Evolutionary conservation across 2,113 vertebrate species (phyloP).

Genomic region (Hoplias malabaricus): DNA sequence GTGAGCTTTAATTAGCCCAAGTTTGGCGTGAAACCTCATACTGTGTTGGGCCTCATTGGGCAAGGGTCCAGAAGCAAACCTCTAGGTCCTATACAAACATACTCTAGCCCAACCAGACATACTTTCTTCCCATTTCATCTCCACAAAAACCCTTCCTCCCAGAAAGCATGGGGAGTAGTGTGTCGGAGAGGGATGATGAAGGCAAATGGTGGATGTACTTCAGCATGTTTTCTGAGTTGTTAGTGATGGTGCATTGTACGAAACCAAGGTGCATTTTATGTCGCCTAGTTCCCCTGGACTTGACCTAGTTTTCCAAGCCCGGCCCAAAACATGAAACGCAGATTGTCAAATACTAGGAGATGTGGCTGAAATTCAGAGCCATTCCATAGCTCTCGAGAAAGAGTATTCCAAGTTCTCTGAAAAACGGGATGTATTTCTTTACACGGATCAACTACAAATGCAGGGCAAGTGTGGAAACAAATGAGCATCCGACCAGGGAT

Average conservation of each 20-base stretch:
- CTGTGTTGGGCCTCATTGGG: no score
- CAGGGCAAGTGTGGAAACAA: not conserved
- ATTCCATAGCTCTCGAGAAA: not conserved
- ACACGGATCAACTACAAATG: not conserved
- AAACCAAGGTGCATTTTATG: not conserved
- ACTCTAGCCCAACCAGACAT: slow-evolving; percentile 3
- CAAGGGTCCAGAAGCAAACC: no score
- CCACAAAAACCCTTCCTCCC: slow-evolving; percentile 34
- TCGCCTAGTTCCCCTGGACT: not conserved
- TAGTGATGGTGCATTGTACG: not conserved
- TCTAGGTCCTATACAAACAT: not conserved
- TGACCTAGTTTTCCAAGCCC: slow-evolving; percentile 7
- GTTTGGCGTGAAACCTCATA: no score
- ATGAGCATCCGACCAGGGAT: no score
- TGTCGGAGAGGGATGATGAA: slow-evolving; percentile 8
- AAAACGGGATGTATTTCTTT: not conserved
- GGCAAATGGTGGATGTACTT: not conserved
- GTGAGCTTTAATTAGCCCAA: no score
- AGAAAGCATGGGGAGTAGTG: slow-evolving; percentile 32
- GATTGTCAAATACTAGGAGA: not conserved
- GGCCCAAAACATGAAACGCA: slow-evolving; percentile 4
- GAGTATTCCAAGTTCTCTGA: not conserved
- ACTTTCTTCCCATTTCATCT: not conserved
- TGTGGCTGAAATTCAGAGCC: not conserved
- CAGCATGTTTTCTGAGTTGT: not conserved